A percentile compares a stretch with the other conserved stretches of the same genome.
Evolutionary conservation across 2,888 invertebrate species (phyloP).

Genomic region (Conus canariensis): DNA sequence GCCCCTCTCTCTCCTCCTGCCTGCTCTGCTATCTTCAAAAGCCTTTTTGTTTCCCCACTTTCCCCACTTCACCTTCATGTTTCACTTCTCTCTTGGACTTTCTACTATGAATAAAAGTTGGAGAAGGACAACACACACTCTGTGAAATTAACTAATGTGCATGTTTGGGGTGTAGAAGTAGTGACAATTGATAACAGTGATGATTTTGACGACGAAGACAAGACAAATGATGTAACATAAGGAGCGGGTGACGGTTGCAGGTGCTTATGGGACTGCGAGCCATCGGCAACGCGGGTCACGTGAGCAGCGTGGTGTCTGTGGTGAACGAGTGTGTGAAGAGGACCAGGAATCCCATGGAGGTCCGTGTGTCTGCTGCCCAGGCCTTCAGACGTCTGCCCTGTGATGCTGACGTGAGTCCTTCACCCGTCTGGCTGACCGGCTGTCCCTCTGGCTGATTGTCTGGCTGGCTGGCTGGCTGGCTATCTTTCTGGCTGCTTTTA

Average conservation of each 20-base stretch:
- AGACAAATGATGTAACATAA: too few species aligned
- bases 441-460: constrained; percentile 57
- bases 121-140: too few species aligned
- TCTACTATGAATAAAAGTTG: too few species aligned
- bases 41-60: too few species aligned
- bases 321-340: constrained; percentile 77
- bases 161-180: too few species aligned
- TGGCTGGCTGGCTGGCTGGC: constrained; percentile 61
- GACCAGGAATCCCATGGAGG: constrained; percentile 83
- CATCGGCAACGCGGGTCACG: constrained; percentile 91
- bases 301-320: constrained; percentile 69
- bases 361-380: constrained; percentile 81
- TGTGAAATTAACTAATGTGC: too few species aligned
- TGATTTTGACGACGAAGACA: too few species aligned
- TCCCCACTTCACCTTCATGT: too few species aligned
- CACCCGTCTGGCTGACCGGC: constrained; percentile 44
- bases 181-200: too few species aligned
- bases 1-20: too few species aligned
- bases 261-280: constrained; percentile 84
- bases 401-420: constrained; percentile 86
- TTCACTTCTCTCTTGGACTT: too few species aligned
- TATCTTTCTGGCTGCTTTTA: constrained; percentile 82
- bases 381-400: constrained; percentile 83
- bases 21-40: too few species aligned
- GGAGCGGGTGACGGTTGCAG: constrained; percentile 42